phyloP scores from a whole-genome alignment of 2,113 vertebrate genomes.

The Notothenia coriiceps region DNA sequence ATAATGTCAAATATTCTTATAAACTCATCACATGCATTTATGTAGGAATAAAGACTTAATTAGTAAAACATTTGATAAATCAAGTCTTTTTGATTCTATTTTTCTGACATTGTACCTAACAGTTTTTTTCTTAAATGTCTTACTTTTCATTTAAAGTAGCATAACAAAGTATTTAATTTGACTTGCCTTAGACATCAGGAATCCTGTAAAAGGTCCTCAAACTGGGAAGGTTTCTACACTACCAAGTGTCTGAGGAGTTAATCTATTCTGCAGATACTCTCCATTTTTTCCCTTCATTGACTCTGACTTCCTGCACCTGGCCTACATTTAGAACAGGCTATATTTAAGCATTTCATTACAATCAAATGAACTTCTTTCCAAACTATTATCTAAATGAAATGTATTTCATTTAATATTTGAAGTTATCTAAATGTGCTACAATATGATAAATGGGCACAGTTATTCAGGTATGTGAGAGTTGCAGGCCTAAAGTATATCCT shows the following conservation, averaged over 20 bases:
- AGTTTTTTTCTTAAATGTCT: too few relatives aligned
- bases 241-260: background rate
- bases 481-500: background rate
- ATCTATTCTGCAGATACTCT: background rate
- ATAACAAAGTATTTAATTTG: too few relatives aligned
- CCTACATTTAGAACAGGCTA: background rate
- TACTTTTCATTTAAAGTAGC: too few relatives aligned
- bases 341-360: background rate
- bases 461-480: background rate
- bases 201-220: too few relatives aligned
- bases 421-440: background rate
- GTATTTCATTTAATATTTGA: background rate
- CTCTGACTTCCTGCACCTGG: background rate
- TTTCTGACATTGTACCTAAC: too few relatives aligned
- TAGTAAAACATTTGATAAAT: too few relatives aligned
- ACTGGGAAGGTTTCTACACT: background rate
- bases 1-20: background rate
- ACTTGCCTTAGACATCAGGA: too few relatives aligned
- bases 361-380: background rate
- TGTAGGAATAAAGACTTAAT: background rate
- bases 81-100: too few relatives aligned
- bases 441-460: background rate
- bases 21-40: too few relatives aligned
- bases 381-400: conserved; percentile 5
- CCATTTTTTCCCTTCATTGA: background rate